Conservation (phyloP, 2,797 vertebrate genomes). For the Benthosema pterotum region DNA sequence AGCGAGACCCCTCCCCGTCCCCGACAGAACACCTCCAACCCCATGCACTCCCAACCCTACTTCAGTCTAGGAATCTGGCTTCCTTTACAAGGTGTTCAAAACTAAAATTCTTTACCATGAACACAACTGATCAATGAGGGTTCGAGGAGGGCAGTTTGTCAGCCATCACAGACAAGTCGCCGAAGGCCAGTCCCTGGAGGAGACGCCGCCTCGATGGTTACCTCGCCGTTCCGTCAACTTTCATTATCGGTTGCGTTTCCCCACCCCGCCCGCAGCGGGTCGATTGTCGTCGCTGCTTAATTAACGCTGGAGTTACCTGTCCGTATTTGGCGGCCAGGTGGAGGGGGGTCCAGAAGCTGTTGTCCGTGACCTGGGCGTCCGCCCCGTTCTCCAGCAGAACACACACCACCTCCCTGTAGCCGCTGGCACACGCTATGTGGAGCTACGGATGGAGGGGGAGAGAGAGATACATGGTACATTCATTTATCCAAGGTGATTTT, state of each 20-base stretch:
- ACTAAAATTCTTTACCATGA: too few species aligned
- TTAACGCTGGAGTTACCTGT: constrained; percentile 85
- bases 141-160: constrained; percentile 54
- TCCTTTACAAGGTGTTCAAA: too few species aligned
- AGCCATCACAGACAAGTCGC: constrained; percentile 36
- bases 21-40: constrained; percentile 16
- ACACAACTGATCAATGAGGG: constrained; percentile 47
- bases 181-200: constrained; percentile 26
- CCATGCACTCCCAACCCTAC: constrained; percentile 20
- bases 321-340: constrained; percentile 95
- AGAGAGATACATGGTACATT: too few species aligned
- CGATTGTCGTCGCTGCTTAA: constrained; percentile 19
- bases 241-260: constrained; percentile 21
- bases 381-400: constrained; percentile 85
- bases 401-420: constrained; percentile 88
- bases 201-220: constrained; percentile 37
- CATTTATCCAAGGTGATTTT: too few species aligned
- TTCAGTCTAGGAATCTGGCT: constrained; percentile 39
- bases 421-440: constrained; percentile 90
- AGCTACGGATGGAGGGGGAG: constrained; percentile 74
- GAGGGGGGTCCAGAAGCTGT: constrained; percentile 90
- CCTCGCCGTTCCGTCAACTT: constrained; percentile 38
- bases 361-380: constrained; percentile 83
- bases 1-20: constrained; percentile 40
- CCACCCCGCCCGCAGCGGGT: constrained; percentile 12